These are phyloP conservation scores for Atherinomorus stipes DNA, from an alignment of 2,113 vertebrate genomes.

Conservation along the genomic window DNA sequence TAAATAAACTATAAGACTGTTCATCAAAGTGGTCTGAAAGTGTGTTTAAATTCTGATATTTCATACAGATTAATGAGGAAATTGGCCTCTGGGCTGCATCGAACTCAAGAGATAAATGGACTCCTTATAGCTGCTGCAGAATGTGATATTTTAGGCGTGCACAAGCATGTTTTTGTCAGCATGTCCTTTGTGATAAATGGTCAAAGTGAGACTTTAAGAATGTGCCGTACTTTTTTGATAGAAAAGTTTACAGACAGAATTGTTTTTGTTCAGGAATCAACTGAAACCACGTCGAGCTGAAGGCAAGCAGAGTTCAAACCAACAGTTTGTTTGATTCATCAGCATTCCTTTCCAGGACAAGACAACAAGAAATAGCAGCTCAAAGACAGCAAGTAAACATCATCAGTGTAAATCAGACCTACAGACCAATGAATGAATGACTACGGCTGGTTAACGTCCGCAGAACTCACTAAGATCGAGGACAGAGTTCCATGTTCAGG, in stretches of 20 bases:
- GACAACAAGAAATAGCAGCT: neutral
- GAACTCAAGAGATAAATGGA: fast-evolving
- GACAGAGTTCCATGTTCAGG: neutral
- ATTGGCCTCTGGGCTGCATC: neutral
- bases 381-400: neutral
- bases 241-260: too few species aligned
- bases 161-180: too few species aligned
- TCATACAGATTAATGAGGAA: conserved; percentile 11
- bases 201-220: too few species aligned
- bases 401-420: neutral
- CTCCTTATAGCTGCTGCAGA: neutral
- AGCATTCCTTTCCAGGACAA: too few species aligned
- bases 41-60: conserved; percentile 9
- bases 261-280: neutral
- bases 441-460: too few species aligned
- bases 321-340: neutral
- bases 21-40: conserved; percentile 1
- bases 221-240: too few species aligned
- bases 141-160: too few species aligned
- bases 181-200: too few species aligned
- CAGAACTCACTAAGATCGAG: too few species aligned
- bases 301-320: conserved; percentile 15
- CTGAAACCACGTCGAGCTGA: neutral
- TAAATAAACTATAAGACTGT: conserved; percentile 26
- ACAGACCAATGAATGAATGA: too few species aligned